Conservation (phyloP, 2,797 vertebrate genomes). For the Adrianichthys oophorus region DNA sequence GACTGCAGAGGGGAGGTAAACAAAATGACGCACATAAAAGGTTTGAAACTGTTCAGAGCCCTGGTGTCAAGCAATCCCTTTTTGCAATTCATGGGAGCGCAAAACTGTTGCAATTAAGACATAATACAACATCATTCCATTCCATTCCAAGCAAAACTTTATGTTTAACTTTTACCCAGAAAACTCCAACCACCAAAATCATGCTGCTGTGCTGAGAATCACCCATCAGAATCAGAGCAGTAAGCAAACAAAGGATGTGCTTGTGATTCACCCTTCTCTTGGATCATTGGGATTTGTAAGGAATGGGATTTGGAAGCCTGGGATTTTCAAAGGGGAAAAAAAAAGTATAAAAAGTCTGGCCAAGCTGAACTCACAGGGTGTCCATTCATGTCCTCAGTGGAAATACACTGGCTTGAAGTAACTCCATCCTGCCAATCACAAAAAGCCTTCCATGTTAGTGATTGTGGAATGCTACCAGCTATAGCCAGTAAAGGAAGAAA, state of each 20-base stretch:
- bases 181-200: conserved; percentile 38
- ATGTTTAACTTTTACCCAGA: conserved; percentile 13
- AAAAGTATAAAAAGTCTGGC: conserved; percentile 28
- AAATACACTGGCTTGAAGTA: conserved; percentile 59
- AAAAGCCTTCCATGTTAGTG: conserved; percentile 52
- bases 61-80: conserved; percentile 11
- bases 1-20: neutral
- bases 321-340: conserved; percentile 7
- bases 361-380: conserved; percentile 72
- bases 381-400: conserved; percentile 71
- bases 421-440: conserved; percentile 72
- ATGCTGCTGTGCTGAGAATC: conserved; percentile 33
- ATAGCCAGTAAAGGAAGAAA: neutral
- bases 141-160: conserved; percentile 31
- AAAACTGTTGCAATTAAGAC: conserved; percentile 6
- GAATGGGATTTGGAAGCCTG: conserved; percentile 30
- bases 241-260: conserved; percentile 14
- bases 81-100: conserved; percentile 12
- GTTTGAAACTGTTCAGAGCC: conserved; percentile 5
- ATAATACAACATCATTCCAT: conserved; percentile 32
- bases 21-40: neutral
- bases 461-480: conserved; percentile 8
- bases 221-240: conserved; percentile 14
- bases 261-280: conserved; percentile 39
- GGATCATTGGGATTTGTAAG: conserved; percentile 12